phyloP scores from a whole-genome alignment of 64 coral and sea anemone genomes.

The Cladopsammia gracilis region DNA sequence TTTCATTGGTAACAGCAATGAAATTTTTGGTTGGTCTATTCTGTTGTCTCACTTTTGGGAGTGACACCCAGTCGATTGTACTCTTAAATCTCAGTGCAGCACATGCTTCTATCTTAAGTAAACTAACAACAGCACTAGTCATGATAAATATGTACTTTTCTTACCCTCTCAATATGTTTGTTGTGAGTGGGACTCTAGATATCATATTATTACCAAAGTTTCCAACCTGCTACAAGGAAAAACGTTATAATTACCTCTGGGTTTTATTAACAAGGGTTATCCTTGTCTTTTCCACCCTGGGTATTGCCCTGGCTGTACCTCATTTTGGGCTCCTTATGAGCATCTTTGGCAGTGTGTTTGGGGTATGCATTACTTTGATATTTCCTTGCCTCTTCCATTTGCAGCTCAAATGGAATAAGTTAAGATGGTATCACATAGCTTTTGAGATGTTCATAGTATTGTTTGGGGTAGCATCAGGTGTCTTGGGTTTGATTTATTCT shows the following conservation, averaged over 20 bases:
- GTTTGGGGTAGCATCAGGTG: slow-evolving; percentile 67
- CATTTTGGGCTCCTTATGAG: slow-evolving; percentile 91
- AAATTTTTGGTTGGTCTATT: slow-evolving; percentile 75
- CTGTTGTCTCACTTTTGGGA: slow-evolving; percentile 66
- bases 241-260: slow-evolving; percentile 65
- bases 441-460: slow-evolving; percentile 67
- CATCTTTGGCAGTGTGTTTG: slow-evolving; percentile 89
- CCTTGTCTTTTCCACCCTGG: slow-evolving; percentile 71
- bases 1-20: slow-evolving; percentile 35
- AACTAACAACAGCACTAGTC: slow-evolving; percentile 44
- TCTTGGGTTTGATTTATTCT: slow-evolving; percentile 74
- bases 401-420: slow-evolving; percentile 63
- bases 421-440: slow-evolving; percentile 55
- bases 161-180: slow-evolving; percentile 90
- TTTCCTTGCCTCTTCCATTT: slow-evolving; percentile 90
- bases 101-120: slow-evolving; percentile 64
- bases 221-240: slow-evolving; percentile 34
- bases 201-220: slow-evolving; percentile 75
- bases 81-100: slow-evolving; percentile 62
- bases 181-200: slow-evolving; percentile 79
- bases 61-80: slow-evolving; percentile 47
- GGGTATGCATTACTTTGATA: slow-evolving; percentile 76
- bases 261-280: slow-evolving; percentile 39
- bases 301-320: slow-evolving; percentile 80
- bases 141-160: slow-evolving; percentile 85